phyloP scores from a whole-genome alignment of 2,797 vertebrate genomes.

The Australoheros facetus region DNA sequence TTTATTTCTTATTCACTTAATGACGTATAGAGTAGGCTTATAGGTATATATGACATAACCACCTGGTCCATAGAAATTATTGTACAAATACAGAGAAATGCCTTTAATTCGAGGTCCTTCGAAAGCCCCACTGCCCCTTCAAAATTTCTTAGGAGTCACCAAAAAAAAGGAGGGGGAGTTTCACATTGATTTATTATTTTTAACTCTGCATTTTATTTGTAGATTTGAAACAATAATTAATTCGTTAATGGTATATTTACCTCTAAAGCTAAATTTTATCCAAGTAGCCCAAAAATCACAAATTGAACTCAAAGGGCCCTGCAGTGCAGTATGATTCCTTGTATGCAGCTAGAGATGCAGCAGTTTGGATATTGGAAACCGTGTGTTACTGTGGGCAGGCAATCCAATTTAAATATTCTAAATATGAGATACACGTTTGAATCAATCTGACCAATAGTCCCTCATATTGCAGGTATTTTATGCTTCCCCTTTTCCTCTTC shows the following conservation, averaged over 20 bases:
- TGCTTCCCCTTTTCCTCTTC: neutral
- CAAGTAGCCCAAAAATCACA: neutral
- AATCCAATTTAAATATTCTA: neutral
- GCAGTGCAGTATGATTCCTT: neutral
- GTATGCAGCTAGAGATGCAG: neutral
- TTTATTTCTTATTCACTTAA: neutral
- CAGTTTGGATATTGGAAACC: neutral
- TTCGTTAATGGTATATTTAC: neutral
- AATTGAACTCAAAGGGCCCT: neutral
- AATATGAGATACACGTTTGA: neutral
- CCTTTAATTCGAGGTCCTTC: neutral
- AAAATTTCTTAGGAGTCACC: neutral
- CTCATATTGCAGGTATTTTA: neutral
- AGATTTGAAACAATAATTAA: neutral
- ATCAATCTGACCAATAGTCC: neutral
- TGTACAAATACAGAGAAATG: neutral
- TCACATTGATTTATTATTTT: neutral
- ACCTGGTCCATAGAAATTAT: neutral
- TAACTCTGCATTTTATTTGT: neutral
- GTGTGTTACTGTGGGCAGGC: neutral
- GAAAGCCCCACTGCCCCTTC: neutral
- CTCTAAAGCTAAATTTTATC: neutral
- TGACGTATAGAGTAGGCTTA: neutral
- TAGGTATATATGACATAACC: neutral
- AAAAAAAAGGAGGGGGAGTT: neutral